Percentiles rank a stretch among this genome's conserved stretches.
These are phyloP conservation scores for Acromyrmex charruanus DNA, from an alignment of 1,140 invertebrate species.

Conservation along the genomic window DNA sequence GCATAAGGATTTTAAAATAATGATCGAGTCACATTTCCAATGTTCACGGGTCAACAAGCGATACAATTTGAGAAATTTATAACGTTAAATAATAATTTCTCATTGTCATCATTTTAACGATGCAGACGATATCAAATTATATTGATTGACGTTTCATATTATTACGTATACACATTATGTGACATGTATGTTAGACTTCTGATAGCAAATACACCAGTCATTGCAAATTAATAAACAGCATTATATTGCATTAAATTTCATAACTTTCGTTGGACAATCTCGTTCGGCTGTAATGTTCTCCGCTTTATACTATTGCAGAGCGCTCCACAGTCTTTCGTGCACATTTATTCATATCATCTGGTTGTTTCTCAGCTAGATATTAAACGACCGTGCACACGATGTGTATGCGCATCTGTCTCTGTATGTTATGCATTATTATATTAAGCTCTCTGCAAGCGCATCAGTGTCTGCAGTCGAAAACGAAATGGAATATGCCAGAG, in stretches of 20 bases:
- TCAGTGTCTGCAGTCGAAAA: constrained; percentile 38
- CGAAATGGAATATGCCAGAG: constrained; percentile 27
- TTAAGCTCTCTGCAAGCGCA: constrained; percentile 19
- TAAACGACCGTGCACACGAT: not conserved
- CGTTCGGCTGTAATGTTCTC: constrained; percentile 9
- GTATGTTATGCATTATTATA: constrained; percentile 44
- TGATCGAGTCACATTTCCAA: not conserved
- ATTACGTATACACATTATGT: not conserved
- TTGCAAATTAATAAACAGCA: constrained; percentile 27
- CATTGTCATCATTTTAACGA: not conserved
- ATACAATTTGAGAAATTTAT: constrained; percentile 16
- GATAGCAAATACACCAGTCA: not conserved
- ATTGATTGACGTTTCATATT: not conserved
- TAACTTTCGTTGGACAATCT: constrained; percentile 34
- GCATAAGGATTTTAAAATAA: not conserved
- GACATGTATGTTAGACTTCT: constrained; percentile 5
- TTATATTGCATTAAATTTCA: constrained; percentile 29
- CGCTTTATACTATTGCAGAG: not conserved
- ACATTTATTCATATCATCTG: constrained; percentile 54
- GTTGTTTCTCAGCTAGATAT: constrained; percentile 36
- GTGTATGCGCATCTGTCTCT: constrained; percentile 12
- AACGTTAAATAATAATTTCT: not conserved
- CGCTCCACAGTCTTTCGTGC: not conserved
- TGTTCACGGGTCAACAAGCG: not conserved
- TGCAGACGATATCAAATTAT: not conserved